Evolutionary conservation across 2,888 invertebrate genomes (phyloP), one percentile per base, ranked within the genome.

Genomic region (Pediacus dermestoides): DNA sequence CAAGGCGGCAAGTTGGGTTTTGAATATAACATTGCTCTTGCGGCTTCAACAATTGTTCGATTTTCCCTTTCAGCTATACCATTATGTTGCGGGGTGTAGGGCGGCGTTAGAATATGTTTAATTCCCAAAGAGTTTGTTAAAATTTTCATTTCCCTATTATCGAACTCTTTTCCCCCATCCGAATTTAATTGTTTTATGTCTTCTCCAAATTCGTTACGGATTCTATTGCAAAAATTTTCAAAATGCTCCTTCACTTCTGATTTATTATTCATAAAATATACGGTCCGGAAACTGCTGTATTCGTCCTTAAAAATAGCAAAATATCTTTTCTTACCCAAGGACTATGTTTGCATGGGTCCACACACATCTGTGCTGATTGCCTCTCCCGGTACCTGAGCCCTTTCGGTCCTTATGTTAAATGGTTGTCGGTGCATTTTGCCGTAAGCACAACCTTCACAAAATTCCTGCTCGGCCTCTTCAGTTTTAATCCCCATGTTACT

Each of bases 121-220:
- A 55, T 50, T 1, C 50, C 55, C 4, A 35, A 31, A 2, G 27
- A 23, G 2, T 13, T 22, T 18, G 46, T 22, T 16, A 48, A 46
- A 4, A 25, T 7, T 7, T 37, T 32, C 3, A 52, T 23, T 1
- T 33, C 16, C 16, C 34, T 30, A 39, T 53, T 51, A 2, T 30
- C 33, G 32, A 36, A 55, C 30, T 55, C 53, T 22, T 11, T 42
- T 1, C 50, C 53, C 4, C 48, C 48, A 16, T 52, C 52, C 4
- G 37, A 45, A 8, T 35, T 42, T 21, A 56, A 18, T 35, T 47
- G 44, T 35, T 47, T 50, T 4, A 53, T 40, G 2, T 38, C 37
- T 16, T 39, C 22, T 2, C 37, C 44, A 34, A 52, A 52, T 6
- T 33, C 35, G 14, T 42, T 52, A 35, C 44, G 9, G 12, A 37